A percentile compares a stretch with the other conserved stretches of the same genome.
phyloP scores from a whole-genome alignment of 1,140 invertebrate genomes.

The Drosophila arizonae region DNA sequence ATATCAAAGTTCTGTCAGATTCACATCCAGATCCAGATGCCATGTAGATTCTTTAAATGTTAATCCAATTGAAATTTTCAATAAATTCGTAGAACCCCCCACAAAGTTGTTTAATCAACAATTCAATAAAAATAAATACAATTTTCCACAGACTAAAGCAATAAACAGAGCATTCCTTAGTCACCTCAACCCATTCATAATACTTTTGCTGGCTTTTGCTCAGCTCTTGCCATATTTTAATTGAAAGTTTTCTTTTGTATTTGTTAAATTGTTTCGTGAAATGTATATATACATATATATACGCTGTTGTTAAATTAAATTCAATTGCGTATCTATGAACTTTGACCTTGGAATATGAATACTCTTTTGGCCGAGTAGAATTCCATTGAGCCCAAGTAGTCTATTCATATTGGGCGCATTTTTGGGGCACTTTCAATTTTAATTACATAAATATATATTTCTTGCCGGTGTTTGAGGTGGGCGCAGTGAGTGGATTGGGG shows the following conservation, averaged over 20 bases:
- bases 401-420: constrained; percentile 28
- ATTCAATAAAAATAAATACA: too few relatives aligned
- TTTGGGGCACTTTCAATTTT: constrained; percentile 32
- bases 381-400: background rate
- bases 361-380: background rate
- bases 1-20: too few relatives aligned
- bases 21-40: too few relatives aligned
- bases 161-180: background rate
- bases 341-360: constrained; percentile 3
- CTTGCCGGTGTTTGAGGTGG: background rate
- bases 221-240: constrained; percentile 8
- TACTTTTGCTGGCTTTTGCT: background rate
- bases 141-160: too few relatives aligned
- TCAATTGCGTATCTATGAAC: constrained; percentile 12
- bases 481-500: constrained; percentile 5
- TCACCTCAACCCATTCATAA: background rate
- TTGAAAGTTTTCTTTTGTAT: constrained; percentile 12
- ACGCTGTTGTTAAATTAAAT: background rate
- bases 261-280: constrained; percentile 10
- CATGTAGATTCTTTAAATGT: too few relatives aligned
- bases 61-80: too few relatives aligned
- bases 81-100: too few relatives aligned
- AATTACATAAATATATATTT: constrained; percentile 42
- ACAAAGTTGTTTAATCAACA: too few relatives aligned
- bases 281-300: background rate